A percentile compares a stretch with the other conserved stretches of the same genome.
These are phyloP conservation scores for Sebastes hubbsi DNA, from an alignment of 2,797 vertebrate genomes.

Conservation along the genomic window DNA sequence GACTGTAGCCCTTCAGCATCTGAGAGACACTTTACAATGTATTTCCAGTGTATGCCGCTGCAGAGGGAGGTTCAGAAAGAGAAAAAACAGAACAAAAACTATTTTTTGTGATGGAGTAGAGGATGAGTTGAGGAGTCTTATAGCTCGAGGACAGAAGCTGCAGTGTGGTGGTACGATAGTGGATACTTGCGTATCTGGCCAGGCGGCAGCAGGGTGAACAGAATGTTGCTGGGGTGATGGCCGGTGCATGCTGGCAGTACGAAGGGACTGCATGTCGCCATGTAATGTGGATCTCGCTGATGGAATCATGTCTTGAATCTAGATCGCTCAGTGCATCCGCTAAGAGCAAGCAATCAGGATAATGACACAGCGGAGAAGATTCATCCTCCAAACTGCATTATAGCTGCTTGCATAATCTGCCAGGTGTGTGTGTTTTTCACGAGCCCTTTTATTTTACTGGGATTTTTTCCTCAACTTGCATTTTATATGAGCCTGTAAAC, in stretches of 20 bases:
- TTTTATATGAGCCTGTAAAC: neutral
- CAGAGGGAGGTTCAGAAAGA: neutral
- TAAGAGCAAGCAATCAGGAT: neutral
- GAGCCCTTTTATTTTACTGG: neutral
- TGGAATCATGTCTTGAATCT: neutral
- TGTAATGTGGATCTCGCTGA: neutral
- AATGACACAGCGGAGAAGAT: neutral
- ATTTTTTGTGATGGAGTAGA: too few species aligned
- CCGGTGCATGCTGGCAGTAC: neutral
- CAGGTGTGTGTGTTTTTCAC: slow-evolving; percentile 1
- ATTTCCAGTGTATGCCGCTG: neutral
- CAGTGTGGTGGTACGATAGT: neutral
- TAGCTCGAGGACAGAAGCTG: neutral
- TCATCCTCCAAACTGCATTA: neutral
- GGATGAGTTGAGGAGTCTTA: neutral
- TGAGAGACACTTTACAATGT: neutral
- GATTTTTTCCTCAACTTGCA: neutral
- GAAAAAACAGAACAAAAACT: too few species aligned
- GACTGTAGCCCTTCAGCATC: neutral
- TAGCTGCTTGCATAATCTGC: neutral
- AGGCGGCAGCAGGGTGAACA: neutral
- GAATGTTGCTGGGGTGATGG: neutral
- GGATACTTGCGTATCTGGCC: neutral
- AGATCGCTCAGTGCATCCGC: neutral
- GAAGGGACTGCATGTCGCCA: neutral